phyloP scores from a whole-genome alignment of 2,113 vertebrate genomes.

The Jacana jacana region DNA sequence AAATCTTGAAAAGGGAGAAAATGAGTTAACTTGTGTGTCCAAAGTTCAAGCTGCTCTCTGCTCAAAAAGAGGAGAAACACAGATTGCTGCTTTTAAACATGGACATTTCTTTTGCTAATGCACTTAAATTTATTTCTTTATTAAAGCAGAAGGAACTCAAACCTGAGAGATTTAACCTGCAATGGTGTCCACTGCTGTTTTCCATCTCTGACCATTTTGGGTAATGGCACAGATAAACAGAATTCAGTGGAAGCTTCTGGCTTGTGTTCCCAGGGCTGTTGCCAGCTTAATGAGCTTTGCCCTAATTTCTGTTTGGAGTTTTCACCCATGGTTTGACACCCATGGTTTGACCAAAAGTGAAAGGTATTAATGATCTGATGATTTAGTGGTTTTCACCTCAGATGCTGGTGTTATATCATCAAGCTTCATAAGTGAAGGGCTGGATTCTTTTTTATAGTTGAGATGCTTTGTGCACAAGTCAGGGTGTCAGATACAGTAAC shows the following conservation, averaged over 20 bases:
- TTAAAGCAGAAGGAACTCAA: background rate
- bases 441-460: background rate
- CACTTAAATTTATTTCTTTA: background rate
- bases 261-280: background rate
- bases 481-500: background rate
- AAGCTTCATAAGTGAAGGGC: background rate
- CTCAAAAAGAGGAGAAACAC: background rate
- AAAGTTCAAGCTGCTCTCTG: background rate
- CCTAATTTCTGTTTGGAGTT: conserved; percentile 24
- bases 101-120: background rate
- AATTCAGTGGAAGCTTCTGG: conserved; percentile 1
- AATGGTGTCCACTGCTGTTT: background rate
- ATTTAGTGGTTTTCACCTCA: background rate
- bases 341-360: conserved; percentile 39
- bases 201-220: conserved; percentile 21
- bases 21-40: background rate
- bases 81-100: background rate
- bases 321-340: conserved; percentile 29
- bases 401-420: background rate
- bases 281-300: conserved; percentile 21
- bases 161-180: background rate
- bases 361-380: conserved; percentile 33
- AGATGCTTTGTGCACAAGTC: background rate
- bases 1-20: background rate
- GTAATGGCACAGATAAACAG: conserved; percentile 5